Base-by-base conservation (phyloP, 2,797 vertebrate species). In the Enteromius fasciolatus region DNA sequence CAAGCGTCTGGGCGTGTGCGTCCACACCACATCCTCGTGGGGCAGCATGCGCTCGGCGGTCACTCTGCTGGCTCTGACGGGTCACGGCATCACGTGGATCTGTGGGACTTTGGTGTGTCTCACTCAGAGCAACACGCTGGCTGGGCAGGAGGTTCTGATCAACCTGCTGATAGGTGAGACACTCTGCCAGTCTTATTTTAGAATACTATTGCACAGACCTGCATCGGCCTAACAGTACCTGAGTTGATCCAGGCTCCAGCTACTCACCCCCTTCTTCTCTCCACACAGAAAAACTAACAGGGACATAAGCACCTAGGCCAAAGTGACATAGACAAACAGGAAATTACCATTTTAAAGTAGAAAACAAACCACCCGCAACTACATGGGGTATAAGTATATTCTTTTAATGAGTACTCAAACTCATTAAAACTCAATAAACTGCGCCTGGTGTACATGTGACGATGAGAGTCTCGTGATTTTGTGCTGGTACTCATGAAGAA, bases 161-260 rank as follows among this genome's bases (percentile, higher is more conserved):
- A 99, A 99, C 93, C 96, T 99, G 83, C 96, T 99, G 81, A 92
- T 99, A 48, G 98, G 98, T 99, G 94, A 97, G 95, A 94, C 0
- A 7, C 15, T 31, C 15, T 8, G 14, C 61, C 61, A 31, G 61
- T 3, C 28, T 63, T 63, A 31, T 63, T 31, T 63, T 63, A 41
- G 39, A 6, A 31, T 31, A 31, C 25, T 31, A 63, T 17, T 63
- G 28, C 25, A 63, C 59, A 63, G 59, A 14, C 6, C 14, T 59
- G 54, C n/a, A 57, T 57, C 10, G 3, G n/a, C 52, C 52, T 57
- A 63, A 63, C 28, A 3, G 6, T 15, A 31, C 11, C 23, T 17
- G 14, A 63, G 17, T 63, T 31, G 59, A 59, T 41, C 39, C 39
- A 41, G 36, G 36, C 7, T 8, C 7, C 1, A 39, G 36, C 36